Conservation (phyloP, 2,888 invertebrate species). For the Meiosimyza decipiens region DNA sequence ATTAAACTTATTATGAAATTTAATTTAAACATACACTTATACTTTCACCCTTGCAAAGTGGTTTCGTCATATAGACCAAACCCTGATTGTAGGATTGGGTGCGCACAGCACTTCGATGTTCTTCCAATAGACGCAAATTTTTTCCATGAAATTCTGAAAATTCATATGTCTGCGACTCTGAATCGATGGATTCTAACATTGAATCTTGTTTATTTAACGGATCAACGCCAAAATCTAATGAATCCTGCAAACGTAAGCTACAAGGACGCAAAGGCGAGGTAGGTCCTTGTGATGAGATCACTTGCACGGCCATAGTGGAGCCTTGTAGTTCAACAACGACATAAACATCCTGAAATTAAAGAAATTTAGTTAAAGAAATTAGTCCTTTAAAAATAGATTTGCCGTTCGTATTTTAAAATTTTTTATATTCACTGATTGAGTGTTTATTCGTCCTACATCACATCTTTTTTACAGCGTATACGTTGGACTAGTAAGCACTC, state of each 20-base stretch:
- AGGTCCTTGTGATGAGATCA: constrained; percentile 74
- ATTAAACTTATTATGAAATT: neutral
- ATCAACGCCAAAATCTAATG: constrained; percentile 72
- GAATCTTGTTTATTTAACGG: constrained; percentile 68
- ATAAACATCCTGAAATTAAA: constrained; percentile 75
- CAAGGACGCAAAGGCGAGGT: constrained; percentile 67
- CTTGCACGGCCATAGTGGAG: constrained; percentile 79
- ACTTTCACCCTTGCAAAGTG: constrained; percentile 74
- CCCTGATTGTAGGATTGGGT: constrained; percentile 88
- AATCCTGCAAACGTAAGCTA: constrained; percentile 71
- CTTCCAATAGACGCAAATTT: constrained; percentile 78
- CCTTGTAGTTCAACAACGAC: constrained; percentile 87
- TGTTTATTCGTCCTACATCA: too few relatives aligned
- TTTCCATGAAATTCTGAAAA: constrained; percentile 86
- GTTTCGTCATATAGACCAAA: constrained; percentile 76
- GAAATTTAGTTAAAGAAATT: neutral
- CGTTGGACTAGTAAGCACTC: too few relatives aligned
- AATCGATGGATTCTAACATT: constrained; percentile 67
- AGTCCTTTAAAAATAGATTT: neutral
- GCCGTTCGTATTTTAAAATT: neutral
- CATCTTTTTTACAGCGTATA: too few relatives aligned
- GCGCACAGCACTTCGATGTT: constrained; percentile 77
- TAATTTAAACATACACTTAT: constrained; percentile 72
- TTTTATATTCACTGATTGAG: too few relatives aligned
- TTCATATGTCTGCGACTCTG: constrained; percentile 71